Base-by-base conservation (phyloP, 2,797 vertebrate genomes). In the Gobio occitaniae region DNA sequence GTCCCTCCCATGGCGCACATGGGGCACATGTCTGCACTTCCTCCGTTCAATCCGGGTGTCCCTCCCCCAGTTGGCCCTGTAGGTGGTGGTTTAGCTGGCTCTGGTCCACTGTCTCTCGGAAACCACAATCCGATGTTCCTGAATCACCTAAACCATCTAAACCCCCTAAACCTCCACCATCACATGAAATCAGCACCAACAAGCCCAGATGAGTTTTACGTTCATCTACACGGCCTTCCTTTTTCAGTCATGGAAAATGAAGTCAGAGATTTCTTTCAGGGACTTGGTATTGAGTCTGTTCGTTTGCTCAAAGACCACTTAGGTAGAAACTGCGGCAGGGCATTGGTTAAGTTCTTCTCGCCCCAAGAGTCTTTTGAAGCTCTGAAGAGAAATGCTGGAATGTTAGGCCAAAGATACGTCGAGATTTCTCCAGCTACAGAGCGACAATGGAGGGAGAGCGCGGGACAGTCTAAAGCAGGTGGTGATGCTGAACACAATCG, bases 301-400 rank as follows among this genome's bases (percentile, higher is more conserved):
- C 96, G 96, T 78, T 92, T 99, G 88, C 91, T 97, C 80, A 96
- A 97, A 92, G 98, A 99, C 91, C 95, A 95, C 71, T 93, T 97
- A 89, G 97, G 97, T 84, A 95, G 98, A 86, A 97, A 96, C 92
- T 97, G 94, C 88, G 97, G 98, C 90, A 97, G 97, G 89, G 98
- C 97, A 86, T 92, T 99, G 90, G 97, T 97, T 88, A 98, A 98
- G 90, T 99, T 99, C 92, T 98, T 96, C 88, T 95, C 95, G 21
- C 97, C 97, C 79, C 98, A 98, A 92, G 98, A 99, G 90, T 97
- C 97, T 0, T 98, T 97, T 93, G 98, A 99, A 95, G 97, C 98
- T 84, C 94, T 98, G 84, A 99, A 98, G 90, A 93, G 97, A 82
- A 97, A 97, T 87, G 95, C 97, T 90, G 98, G 97, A 92, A 96